Evolutionary conservation across 1,140 invertebrate species (phyloP).

Genomic region (Nasonia giraulti): DNA sequence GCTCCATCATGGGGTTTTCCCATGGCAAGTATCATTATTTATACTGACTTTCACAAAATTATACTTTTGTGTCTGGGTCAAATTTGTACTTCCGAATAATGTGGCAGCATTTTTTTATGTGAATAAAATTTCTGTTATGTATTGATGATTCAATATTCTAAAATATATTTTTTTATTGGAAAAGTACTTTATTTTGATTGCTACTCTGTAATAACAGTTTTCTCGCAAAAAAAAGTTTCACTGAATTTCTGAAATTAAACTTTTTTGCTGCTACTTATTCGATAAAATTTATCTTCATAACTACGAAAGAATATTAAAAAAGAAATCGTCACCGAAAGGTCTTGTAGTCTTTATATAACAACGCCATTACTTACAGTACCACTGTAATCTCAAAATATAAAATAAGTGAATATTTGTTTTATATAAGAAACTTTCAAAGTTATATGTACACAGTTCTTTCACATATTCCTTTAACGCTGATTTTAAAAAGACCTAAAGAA

Average conservation of each 20-base stretch:
- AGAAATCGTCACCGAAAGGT: not conserved
- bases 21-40: not conserved
- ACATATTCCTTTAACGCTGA: constrained; percentile 58
- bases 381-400: constrained; percentile 32
- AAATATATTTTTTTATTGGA: not conserved
- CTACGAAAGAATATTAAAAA: not conserved
- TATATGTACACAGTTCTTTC: constrained; percentile 68
- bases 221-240: not conserved
- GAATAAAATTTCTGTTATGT: not conserved
- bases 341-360: constrained; percentile 19
- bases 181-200: not conserved
- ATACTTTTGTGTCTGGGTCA: not conserved
- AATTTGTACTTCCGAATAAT: not conserved
- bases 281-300: not conserved
- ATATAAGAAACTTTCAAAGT: constrained; percentile 42
- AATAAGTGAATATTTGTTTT: constrained; percentile 43
- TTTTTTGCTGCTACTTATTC: not conserved
- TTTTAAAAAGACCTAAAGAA: constrained; percentile 15
- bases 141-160: not conserved
- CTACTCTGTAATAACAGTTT: not conserved
- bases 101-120: not conserved
- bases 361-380: constrained; percentile 38
- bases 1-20: too few relatives aligned
- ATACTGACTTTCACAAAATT: not conserved
- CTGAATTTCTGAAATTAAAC: not conserved